Conservation (phyloP, 2,113 vertebrate species). For the Ceuthmochares aereus region DNA sequence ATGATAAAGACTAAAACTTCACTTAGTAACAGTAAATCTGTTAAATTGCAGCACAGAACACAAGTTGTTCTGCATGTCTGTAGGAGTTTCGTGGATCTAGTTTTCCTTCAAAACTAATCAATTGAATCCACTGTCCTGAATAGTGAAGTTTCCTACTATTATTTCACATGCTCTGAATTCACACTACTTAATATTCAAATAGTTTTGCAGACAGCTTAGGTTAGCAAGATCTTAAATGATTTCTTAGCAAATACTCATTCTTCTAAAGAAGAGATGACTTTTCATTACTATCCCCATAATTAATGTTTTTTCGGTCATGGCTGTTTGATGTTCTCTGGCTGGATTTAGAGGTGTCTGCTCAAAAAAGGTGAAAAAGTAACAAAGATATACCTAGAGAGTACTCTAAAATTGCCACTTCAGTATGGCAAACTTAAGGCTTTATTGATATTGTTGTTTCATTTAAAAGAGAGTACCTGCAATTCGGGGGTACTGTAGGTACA, state of each 20-base stretch:
- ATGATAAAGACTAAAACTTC: background rate
- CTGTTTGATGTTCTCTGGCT: background rate
- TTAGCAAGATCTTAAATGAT: background rate
- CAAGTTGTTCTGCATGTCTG: background rate
- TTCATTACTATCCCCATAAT: background rate
- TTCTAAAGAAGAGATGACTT: background rate
- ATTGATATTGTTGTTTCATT: background rate
- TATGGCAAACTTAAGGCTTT: background rate
- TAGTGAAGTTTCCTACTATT: background rate
- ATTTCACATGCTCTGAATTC: background rate
- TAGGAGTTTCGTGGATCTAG: background rate
- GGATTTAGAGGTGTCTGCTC: background rate
- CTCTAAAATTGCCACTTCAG: background rate
- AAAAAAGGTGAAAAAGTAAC: background rate
- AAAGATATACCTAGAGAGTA: background rate
- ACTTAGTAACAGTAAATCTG: background rate
- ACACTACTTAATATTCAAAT: background rate
- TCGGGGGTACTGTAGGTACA: background rate
- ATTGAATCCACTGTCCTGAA: background rate
- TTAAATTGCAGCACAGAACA: background rate
- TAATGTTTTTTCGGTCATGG: background rate
- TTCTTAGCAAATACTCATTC: background rate
- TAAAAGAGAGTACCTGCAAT: background rate
- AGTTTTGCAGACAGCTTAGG: background rate
- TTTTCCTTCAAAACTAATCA: background rate